These are phyloP conservation scores for Cyphomyrus plagiostoma DNA, from an alignment of 2,113 vertebrate genomes.

Conservation along the genomic window DNA sequence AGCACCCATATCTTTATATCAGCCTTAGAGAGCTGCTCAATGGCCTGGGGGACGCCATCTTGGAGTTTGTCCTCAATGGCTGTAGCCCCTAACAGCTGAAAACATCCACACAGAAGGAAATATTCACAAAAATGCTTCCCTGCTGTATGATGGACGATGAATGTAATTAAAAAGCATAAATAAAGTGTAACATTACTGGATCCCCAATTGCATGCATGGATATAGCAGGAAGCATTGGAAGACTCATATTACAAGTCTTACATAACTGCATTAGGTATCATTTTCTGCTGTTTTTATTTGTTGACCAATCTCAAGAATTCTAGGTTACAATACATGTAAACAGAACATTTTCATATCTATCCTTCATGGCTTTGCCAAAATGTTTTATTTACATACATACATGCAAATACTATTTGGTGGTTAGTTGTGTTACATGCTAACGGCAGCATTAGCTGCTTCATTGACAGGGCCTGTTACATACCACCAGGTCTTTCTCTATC, in stretches of 20 bases:
- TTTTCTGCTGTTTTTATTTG: not conserved
- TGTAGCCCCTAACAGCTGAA: constrained; percentile 79
- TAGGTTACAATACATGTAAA: not conserved
- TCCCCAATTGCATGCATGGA: not conserved
- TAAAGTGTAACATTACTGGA: not conserved
- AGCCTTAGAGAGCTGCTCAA: constrained; percentile 75
- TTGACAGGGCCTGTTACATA: not conserved
- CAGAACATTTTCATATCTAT: not conserved
- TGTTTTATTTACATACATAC: not conserved
- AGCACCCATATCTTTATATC: constrained; percentile 91
- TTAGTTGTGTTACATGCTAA: not conserved
- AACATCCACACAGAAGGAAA: constrained; percentile 4
- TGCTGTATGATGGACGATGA: not conserved
- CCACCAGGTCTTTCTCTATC: constrained; percentile 82
- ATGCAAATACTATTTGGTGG: not conserved
- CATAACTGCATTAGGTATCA: not conserved
- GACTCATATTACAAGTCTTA: not conserved
- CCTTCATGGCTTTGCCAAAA: not conserved
- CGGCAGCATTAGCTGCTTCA: too few relatives aligned
- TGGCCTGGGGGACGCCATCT: constrained; percentile 82
- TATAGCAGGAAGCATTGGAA: not conserved
- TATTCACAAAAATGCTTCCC: not conserved
- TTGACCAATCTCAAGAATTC: not conserved
- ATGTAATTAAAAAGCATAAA: not conserved
- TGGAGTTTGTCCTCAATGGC: constrained; percentile 95